Evolutionary conservation across 2,888 invertebrate species (phyloP), one percentile per base, ranked within the genome.

Genomic region (Cantharis nigra): DNA sequence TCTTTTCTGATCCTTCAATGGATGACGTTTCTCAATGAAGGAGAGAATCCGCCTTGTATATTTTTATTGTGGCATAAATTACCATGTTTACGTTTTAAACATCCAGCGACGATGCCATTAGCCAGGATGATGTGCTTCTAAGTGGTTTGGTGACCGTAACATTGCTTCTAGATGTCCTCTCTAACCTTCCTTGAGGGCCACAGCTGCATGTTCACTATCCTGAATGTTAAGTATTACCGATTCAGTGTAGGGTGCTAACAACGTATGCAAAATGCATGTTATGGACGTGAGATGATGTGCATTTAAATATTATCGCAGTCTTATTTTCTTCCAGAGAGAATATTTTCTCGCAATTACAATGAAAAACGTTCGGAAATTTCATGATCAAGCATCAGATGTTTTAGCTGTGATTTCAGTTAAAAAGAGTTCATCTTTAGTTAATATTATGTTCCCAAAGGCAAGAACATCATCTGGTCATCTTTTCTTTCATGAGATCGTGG

Each of bases 201-300:
- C 80, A 79, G 80, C 79, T 80, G 80, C 78, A 70, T 14, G 74
- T 16, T 28, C 73, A 73, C 74, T 64, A 74, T 74, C 73, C 76
- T 76, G 80, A 76, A 80, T 80, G 79, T 71, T 78, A 80, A 80
- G 77, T 79, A 78, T 75, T 65, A 20, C 49, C 49, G 70, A 78
- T 73, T 77, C 67, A 72, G 69, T 78, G 72, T 75, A 72, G 74
- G 76, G 79, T 74, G 62, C 62, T 75, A 78, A 72, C 69, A 71
- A 49, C 73, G 70, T 78, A 78, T 78, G 78, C 75, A 78, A 78
- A 78, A 75, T 78, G 75, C 75, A 76, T 70, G 74, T 63, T 73
- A 71, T 63, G 74, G 70, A 78, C 78, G 78, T 73, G 78, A 73
- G 75, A 18, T 30, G 78, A 78, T 28, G 65, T 78, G 67, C 71